Conservation (phyloP, 2,888 invertebrate species). For the Lycophotia porphyrea region DNA sequence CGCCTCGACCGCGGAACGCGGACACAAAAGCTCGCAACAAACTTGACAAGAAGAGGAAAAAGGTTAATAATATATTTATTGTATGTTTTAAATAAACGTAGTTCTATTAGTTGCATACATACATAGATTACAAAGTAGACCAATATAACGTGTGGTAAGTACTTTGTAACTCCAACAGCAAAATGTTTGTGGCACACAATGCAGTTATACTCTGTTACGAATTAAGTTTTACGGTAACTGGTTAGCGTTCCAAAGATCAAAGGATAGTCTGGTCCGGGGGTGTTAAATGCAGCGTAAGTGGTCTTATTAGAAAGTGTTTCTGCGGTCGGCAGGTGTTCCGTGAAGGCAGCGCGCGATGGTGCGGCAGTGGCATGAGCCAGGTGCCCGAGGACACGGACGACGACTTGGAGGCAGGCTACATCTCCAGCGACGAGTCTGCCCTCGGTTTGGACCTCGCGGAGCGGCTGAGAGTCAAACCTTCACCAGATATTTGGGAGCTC, state of each 20-base stretch:
- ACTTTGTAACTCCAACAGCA: constrained; percentile 33
- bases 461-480: constrained; percentile 83
- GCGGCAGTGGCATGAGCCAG: constrained; percentile 82
- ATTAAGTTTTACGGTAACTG: constrained; percentile 40
- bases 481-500: constrained; percentile 87
- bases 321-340: constrained; percentile 75
- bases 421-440: constrained; percentile 90
- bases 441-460: constrained; percentile 87
- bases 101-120: constrained; percentile 8
- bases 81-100: not conserved
- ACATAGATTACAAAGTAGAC: constrained; percentile 21
- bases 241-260: constrained; percentile 48
- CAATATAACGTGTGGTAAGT: constrained; percentile 13
- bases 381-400: constrained; percentile 84
- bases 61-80: constrained; percentile 60
- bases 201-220: constrained; percentile 54
- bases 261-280: constrained; percentile 5
- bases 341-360: constrained; percentile 84
- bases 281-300: constrained; percentile 30
- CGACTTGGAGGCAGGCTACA: constrained; percentile 84
- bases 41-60: constrained; percentile 77
- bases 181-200: constrained; percentile 35
- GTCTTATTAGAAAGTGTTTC: constrained; percentile 32
- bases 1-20: constrained; percentile 67
- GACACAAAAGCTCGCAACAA: constrained; percentile 70